Conservation (phyloP, 1,140 invertebrate genomes). For the Formica selysi region DNA sequence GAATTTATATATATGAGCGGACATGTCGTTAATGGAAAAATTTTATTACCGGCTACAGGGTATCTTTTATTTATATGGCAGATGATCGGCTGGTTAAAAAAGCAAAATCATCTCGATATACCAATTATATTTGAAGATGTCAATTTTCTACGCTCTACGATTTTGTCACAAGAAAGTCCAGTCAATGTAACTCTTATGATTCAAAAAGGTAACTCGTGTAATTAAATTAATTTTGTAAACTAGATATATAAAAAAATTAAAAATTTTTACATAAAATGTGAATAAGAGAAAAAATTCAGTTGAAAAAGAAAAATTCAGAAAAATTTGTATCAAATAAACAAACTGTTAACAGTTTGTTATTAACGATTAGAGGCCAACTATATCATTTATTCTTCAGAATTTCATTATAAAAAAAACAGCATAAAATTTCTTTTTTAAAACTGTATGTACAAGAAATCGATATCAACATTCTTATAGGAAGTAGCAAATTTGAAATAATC, state of each 20-base stretch:
- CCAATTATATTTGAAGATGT: conserved; percentile 95
- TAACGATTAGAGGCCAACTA: too few species aligned
- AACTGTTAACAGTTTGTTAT: too few species aligned
- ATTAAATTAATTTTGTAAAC: background rate
- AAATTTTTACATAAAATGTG: too few species aligned
- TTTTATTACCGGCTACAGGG: too few species aligned
- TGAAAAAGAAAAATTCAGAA: too few species aligned
- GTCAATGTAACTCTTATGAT: conserved; percentile 93
- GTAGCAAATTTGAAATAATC: conserved; percentile 87
- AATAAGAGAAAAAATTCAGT: too few species aligned
- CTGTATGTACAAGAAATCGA: background rate
- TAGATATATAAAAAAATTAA: background rate
- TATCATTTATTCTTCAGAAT: too few species aligned
- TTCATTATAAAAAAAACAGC: too few species aligned
- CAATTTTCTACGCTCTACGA: conserved; percentile 93
- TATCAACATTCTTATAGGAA: conserved; percentile 64
- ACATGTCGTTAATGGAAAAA: too few species aligned
- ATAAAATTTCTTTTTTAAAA: background rate
- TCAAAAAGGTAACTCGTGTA: conserved; percentile 88
- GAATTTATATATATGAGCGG: too few species aligned
- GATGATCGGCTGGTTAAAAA: conserved; percentile 91
- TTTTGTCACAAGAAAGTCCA: conserved; percentile 89
- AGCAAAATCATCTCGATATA: conserved; percentile 90
- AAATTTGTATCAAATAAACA: too few species aligned
- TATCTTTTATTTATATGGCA: too few species aligned